Conservation (phyloP, 2,113 vertebrate species). For the Hippocampus guttulatus region DNA sequence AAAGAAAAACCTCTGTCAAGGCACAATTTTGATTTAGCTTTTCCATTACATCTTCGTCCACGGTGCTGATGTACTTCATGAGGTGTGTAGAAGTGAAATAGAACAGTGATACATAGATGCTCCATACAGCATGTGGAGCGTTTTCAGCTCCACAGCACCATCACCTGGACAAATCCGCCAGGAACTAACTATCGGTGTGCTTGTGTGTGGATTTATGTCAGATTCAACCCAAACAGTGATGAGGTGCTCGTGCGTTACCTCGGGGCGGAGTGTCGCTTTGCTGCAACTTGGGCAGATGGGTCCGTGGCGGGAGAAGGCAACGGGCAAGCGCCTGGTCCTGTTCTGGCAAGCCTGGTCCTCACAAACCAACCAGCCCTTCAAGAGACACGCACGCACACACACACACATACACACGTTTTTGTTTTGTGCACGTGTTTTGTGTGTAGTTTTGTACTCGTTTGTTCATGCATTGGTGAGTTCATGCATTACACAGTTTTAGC, state of each 20-base stretch:
- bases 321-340: conserved; percentile 81
- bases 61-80: neutral
- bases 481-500: no score
- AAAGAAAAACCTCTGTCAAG: no score
- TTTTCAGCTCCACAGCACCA: conserved; percentile 74
- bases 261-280: conserved; percentile 80
- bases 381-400: neutral
- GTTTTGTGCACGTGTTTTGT: no score
- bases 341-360: conserved; percentile 89
- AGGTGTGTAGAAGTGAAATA: conserved; percentile 14
- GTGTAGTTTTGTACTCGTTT: no score
- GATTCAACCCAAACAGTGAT: neutral
- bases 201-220: neutral
- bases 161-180: conserved; percentile 66
- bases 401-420: neutral
- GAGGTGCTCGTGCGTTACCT: conserved; percentile 70
- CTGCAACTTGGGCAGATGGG: conserved; percentile 86
- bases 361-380: conserved; percentile 90
- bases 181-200: neutral
- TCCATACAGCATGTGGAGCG: conserved; percentile 11
- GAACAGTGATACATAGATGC: conserved; percentile 43
- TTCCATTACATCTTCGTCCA: neutral
- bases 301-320: conserved; percentile 84
- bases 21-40: neutral
- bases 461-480: no score